Base-by-base conservation (phyloP, 2,797 vertebrate genomes). In the Scolopax bukidnonensis region DNA sequence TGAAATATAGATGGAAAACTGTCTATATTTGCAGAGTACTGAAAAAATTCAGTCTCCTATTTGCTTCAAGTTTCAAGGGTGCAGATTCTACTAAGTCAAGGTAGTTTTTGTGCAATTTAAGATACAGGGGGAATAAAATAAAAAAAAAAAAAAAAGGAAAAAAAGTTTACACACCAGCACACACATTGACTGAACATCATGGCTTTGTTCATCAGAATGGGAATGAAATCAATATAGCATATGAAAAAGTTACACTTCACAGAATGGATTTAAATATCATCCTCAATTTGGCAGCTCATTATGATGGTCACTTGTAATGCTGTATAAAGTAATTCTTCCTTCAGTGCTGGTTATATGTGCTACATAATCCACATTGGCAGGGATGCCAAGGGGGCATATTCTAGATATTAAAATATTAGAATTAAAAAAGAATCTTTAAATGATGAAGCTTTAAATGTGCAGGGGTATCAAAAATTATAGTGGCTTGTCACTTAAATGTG, bases 121-220 rank as follows among this genome's bases (percentile, higher is more conserved):
- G 45, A 27, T 36, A 40, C 3, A n/a, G 18, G 8, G 4, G 27
- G 1, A 3, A 24, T 48, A 24, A 48, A 11, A 59, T 33, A 24
- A 10, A 57, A 41, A 33, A n/a, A 23, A 1, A 43, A 43, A 43
- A 43, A 43, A 43, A 18, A 8, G 16, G 20, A 53, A 54, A 41
- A 36, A 47, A 41, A 27, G 9, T 10, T 10, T 38, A 23, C 47
- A 54, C 3, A 24, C 8, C 28, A 75, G 38, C 12, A n/a, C 11
- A 50, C 10, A 15, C 0, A 1, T 7, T 51, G 11, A 65, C 9
- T 36, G 40, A 53, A 60, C 33, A 40, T 50, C 65, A 25, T 0
- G 2, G 16, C 4, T 86, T 59, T 59, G 64, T 45, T 84, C 41
- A 88, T 60, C 43, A 65, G 60, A 60, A 69, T 1, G 4, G 32